These are phyloP conservation scores for Fregata magnificens DNA, from an alignment of 2,113 vertebrate genomes.

Conservation along the genomic window DNA sequence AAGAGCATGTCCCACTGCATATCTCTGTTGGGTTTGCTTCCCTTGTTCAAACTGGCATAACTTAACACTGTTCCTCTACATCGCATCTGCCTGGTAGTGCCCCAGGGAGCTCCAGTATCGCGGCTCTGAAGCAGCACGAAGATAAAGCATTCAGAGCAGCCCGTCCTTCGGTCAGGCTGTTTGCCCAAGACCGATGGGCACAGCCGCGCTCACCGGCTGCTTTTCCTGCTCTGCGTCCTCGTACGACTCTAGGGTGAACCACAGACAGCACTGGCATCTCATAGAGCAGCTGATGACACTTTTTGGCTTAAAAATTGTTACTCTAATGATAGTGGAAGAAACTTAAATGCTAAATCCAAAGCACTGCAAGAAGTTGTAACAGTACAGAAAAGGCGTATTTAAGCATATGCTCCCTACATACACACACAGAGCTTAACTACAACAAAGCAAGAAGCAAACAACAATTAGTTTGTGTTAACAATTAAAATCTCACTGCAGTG, in stretches of 20 bases:
- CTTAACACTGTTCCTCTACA: accelerated
- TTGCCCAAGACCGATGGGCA: not conserved
- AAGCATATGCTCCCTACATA: not conserved
- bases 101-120: not conserved
- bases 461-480: not conserved
- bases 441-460: not conserved
- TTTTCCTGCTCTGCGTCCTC: not conserved
- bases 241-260: accelerated
- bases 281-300: accelerated
- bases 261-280: accelerated
- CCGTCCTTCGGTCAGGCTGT: not conserved
- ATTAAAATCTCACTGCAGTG: not conserved
- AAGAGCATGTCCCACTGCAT: not conserved
- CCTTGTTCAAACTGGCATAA: not conserved
- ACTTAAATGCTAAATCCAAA: not conserved
- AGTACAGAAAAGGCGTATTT: not conserved
- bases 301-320: not conserved
- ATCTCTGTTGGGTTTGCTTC: not conserved
- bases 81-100: accelerated
- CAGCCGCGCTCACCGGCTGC: accelerated
- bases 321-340: accelerated
- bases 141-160: not conserved
- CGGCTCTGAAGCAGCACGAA: accelerated
- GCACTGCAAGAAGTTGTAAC: not conserved
- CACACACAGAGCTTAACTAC: not conserved